Base-by-base conservation (phyloP, 23 tunicate genomes). In the Phallusia fumigata region DNA sequence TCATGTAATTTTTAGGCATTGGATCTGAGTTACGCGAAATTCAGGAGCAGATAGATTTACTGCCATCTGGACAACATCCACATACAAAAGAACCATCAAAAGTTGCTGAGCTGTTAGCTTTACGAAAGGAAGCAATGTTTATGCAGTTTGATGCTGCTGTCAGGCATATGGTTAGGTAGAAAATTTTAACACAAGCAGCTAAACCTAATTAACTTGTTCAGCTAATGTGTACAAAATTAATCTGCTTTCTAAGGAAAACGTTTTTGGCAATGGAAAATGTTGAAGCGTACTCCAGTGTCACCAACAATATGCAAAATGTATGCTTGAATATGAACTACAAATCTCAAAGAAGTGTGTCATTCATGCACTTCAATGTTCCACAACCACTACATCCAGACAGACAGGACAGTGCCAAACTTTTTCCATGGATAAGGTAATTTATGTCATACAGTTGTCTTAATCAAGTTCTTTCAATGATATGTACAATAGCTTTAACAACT, bases 391-490 rank as follows among this genome's bases (percentile, higher is more conserved):
- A 76, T 78, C 76, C 88, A 15, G 87, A 78, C 5, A 64, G 75
- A 0, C 33, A 58, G 32, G 78, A 81, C 0, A 83, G 93, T 18
- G 50, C 51, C 47, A 35, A 77, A 47, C 53, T 88, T 8, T 88
- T 82, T 44, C 97, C 97, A 33, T 93, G 97, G 97, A 69, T 93
- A 0, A 88, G 97, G 97, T 93, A 36, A 53, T 30, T 52, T 83
- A 58, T 24, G 15, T 6, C 26, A 40, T 10, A 40, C 47, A 40
- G 47, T 40, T 3, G 47, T 40, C 47, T 40, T 5, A 40, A 40
- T 40, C 47, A 3, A 10, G 47, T 10, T 40, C 8, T 40, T 40
- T 3, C 5, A 40, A 40, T 40, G 64, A 18, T 30, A 51, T 64
- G n/a, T n/a, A n/a, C n/a, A n/a, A n/a, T 53, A 92, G 97, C 73